Evolutionary conservation across 2,797 vertebrate species (phyloP).

Genomic region (Hypotaenidia okinawae): DNA sequence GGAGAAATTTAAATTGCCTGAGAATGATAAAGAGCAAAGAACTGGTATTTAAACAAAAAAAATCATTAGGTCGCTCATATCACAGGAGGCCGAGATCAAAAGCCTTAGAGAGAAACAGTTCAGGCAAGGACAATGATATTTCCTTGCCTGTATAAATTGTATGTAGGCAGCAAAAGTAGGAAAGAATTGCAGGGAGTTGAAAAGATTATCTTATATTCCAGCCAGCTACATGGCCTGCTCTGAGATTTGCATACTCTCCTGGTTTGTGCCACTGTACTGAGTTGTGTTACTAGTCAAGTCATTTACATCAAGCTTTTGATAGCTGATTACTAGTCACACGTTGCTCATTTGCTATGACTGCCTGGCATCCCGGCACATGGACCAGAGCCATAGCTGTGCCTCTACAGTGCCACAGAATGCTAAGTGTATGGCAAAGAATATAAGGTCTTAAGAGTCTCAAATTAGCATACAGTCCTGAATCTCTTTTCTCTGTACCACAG

Average conservation of each 20-base stretch:
- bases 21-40: not conserved
- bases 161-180: not conserved
- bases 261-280: not conserved
- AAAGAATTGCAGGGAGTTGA: not conserved
- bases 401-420: slow-evolving; percentile 46
- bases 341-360: slow-evolving; percentile 13
- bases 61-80: not conserved
- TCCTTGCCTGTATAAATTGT: not conserved
- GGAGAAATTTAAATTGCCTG: not conserved
- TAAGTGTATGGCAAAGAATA: slow-evolving; percentile 31
- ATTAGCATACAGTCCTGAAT: slow-evolving; percentile 43
- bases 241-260: not conserved
- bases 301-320: not conserved
- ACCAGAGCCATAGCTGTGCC: not conserved
- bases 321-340: not conserved
- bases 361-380: not conserved
- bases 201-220: not conserved
- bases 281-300: not conserved
- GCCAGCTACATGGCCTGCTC: not conserved
- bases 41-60: not conserved
- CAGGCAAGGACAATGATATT: not conserved
- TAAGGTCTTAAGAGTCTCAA: not conserved
- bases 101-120: not conserved
- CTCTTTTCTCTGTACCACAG: not conserved
- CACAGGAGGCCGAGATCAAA: not conserved